Conservation (phyloP, 2,113 vertebrate genomes). For the Oryzias celebensis region DNA sequence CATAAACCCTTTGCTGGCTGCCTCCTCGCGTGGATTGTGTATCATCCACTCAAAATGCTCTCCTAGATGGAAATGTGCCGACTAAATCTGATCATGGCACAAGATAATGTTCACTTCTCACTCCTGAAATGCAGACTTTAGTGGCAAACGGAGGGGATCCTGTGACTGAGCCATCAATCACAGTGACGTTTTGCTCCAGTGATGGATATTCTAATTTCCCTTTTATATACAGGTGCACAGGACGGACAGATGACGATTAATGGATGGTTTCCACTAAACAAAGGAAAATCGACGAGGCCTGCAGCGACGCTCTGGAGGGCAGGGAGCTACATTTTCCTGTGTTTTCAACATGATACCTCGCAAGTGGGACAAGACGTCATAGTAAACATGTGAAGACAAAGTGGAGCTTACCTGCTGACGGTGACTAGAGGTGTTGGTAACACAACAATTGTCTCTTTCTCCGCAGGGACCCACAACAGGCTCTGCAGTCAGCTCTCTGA, state of each 20-base stretch:
- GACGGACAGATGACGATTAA: conserved; percentile 74
- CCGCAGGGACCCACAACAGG: conserved; percentile 54
- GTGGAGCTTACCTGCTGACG: conserved; percentile 46
- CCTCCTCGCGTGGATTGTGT: conserved; percentile 61
- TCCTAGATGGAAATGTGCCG: conserved; percentile 70
- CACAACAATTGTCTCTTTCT: conserved; percentile 58
- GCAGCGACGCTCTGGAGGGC: conserved; percentile 21
- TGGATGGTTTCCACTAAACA: conserved; percentile 68
- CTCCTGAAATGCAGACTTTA: conserved; percentile 67
- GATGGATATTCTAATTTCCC: conserved; percentile 79
- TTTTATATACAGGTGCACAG: conserved; percentile 74
- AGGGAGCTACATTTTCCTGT: conserved; percentile 28
- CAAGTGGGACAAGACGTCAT: conserved; percentile 52
- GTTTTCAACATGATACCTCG: conserved; percentile 46
- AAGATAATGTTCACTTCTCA: conserved; percentile 76
- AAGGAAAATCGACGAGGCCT: conserved; percentile 45
- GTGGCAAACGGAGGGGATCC: conserved; percentile 65
- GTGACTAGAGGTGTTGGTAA: conserved; percentile 69
- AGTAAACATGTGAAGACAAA: conserved; percentile 52
- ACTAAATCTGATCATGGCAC: conserved; percentile 74
- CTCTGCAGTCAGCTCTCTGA: conserved; percentile 52
- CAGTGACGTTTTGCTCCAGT: conserved; percentile 63
- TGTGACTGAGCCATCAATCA: conserved; percentile 77
- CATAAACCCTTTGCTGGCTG: conserved; percentile 69
- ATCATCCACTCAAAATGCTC: conserved; percentile 69